phyloP scores from a whole-genome alignment of 2,888 invertebrate species.

The Troglohyphantes excavatus region DNA sequence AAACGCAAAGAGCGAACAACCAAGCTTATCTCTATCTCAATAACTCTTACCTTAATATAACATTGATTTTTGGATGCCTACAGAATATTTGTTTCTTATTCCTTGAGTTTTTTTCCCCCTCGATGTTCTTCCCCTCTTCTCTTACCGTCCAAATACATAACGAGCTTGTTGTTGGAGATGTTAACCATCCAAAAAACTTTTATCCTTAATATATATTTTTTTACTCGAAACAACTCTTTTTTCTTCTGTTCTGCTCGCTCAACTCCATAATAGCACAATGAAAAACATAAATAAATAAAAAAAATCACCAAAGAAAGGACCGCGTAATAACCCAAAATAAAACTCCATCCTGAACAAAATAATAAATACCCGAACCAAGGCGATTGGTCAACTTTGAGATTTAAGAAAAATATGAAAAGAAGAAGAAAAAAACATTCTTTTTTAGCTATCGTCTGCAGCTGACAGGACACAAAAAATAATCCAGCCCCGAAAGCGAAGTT shows the following conservation, averaged over 20 bases:
- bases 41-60: no score
- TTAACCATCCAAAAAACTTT: constrained; percentile 1
- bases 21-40: no score
- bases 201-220: neutral
- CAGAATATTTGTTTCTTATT: neutral
- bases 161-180: constrained; percentile 16
- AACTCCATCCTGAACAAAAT: neutral
- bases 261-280: neutral
- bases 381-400: constrained; percentile 44
- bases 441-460: constrained; percentile 37
- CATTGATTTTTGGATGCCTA: no score
- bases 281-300: constrained; percentile 2
- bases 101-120: neutral
- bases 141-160: constrained; percentile 33
- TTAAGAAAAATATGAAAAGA: neutral
- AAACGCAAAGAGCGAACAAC: no score
- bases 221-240: neutral
- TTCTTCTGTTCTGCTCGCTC: neutral
- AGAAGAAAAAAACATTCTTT: constrained; percentile 24
- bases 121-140: neutral
- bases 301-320: no score
- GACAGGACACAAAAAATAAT: constrained; percentile 45
- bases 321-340: neutral
- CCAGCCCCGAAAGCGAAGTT: constrained; percentile 28
- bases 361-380: neutral